Evolutionary conservation across 2,888 invertebrate genomes (phyloP), one percentile per base, ranked within the genome.

Genomic region (Taenaris catops): DNA sequence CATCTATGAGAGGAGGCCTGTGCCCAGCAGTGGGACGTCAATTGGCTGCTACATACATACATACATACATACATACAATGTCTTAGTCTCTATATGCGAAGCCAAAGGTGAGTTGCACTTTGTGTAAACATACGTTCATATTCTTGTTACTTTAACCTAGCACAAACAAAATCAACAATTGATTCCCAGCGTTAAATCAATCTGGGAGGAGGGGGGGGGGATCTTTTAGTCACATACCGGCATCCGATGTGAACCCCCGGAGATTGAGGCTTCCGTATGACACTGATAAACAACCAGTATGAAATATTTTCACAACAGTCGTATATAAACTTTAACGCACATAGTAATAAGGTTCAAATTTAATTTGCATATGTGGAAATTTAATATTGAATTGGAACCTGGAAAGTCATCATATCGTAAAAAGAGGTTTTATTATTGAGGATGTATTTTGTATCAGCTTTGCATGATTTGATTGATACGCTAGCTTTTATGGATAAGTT

Each of bases 171-270:
- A 14, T 14, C 3, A 14, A 14, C 14, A 4, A 14, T 14, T 14
- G 14, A 34, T 23, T 16, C 16, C 4, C 2, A 21, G n/a, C 16
- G 11, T 8, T 12, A 19, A 14, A 31, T 34, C 34, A 34, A 25
- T 41, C 5, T n/a, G n/a, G n/a, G n/a, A n/a, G n/a, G n/a, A n/a
- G n/a, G n/a, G n/a, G n/a, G n/a, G n/a, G n/a, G 23, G 10, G 11
- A 26, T 11, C 24, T 27, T 27, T 23, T 41, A 53, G 53, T 60
- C 53, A 57, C 49, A 52, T 49, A 52, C 52, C 34, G 40, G 40
- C 36, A 28, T 38, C 38, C 43, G 21, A 52, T 63, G 62, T 14
- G 14, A 63, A 64, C 62, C 59, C 57, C 54, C 48, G 58, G 56
- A 51, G 47, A 46, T 50, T 49, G 39, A 41, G 41, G 48, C 49